These are phyloP conservation scores for Hydrotaea cyrtoneurina DNA, from an alignment of 2,888 invertebrate species.

Conservation along the genomic window DNA sequence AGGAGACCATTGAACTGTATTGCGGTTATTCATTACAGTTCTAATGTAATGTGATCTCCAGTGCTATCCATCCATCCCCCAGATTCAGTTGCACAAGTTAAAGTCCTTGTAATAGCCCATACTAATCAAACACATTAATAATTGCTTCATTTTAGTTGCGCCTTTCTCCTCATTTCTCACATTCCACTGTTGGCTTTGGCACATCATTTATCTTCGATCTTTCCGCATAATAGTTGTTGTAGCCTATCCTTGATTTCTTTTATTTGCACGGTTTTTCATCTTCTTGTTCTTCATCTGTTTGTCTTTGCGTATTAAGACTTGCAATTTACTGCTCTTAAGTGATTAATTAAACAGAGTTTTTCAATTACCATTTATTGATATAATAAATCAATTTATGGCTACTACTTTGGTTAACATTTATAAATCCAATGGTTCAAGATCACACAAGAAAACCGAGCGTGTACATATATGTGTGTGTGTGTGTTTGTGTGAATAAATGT, in stretches of 20 bases:
- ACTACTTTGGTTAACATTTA: slow-evolving; percentile 63
- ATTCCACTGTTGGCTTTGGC: slow-evolving; percentile 19
- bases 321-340: slow-evolving; percentile 66
- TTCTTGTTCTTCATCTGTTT: slow-evolving; percentile 44
- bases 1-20: no score
- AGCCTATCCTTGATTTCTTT: slow-evolving; percentile 55
- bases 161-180: slow-evolving; percentile 12
- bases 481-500: neutral
- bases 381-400: slow-evolving; percentile 74
- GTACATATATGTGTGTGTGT: slow-evolving; percentile 1
- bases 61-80: no score
- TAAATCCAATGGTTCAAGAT: slow-evolving; percentile 52
- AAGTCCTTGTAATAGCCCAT: no score
- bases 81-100: no score
- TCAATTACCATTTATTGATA: slow-evolving; percentile 76
- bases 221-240: slow-evolving; percentile 46
- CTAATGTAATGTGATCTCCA: no score
- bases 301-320: slow-evolving; percentile 6
- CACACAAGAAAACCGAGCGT: slow-evolving; percentile 25
- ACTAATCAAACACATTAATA: no score
- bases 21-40: no score
- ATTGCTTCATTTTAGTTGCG: no score
- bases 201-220: slow-evolving; percentile 62
- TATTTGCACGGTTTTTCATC: neutral
- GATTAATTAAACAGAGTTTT: slow-evolving; percentile 76